phyloP scores from a whole-genome alignment of 2,797 vertebrate species.

The Chromobotia macracanthus region DNA sequence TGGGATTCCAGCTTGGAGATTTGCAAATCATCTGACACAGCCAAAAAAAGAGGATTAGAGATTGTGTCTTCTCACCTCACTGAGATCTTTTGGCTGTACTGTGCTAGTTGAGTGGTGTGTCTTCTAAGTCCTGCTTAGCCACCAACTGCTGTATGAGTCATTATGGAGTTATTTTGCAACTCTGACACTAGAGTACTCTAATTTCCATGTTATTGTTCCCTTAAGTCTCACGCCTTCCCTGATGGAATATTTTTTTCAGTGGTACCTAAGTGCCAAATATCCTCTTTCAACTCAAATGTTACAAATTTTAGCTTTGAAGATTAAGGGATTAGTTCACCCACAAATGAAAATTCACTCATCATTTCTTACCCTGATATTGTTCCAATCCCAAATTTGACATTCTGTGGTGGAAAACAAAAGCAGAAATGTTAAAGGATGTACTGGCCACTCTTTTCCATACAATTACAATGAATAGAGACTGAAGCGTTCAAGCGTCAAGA shows the following conservation, averaged over 20 bases:
- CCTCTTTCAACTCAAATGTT: not conserved
- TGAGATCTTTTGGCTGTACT: slow-evolving; percentile 33
- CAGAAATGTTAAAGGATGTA: not conserved
- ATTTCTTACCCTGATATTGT: not conserved
- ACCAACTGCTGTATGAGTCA: slow-evolving; percentile 27
- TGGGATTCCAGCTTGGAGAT: slow-evolving; percentile 44
- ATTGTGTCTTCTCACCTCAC: slow-evolving; percentile 37
- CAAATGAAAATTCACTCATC: not conserved
- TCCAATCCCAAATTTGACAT: not conserved
- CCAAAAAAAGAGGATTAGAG: slow-evolving; percentile 50
- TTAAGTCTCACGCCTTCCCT: not conserved
- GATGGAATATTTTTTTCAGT: slow-evolving; percentile 8
- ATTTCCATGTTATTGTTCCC: slow-evolving; percentile 24
- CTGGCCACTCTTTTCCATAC: not conserved
- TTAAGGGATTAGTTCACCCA: not conserved
- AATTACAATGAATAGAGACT: not conserved
- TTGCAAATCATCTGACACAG: slow-evolving; percentile 43
- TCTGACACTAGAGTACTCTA: slow-evolving; percentile 13
- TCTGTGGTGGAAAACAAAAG: not conserved
- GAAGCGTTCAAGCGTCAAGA: not conserved
- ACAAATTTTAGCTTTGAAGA: not conserved
- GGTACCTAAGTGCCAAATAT: not conserved
- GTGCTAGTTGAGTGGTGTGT: slow-evolving; percentile 19
- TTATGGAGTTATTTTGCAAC: slow-evolving; percentile 26
- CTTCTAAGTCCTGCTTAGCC: slow-evolving; percentile 36